phyloP scores from a whole-genome alignment of 2,888 invertebrate genomes.

The Ethmia dodecea region DNA sequence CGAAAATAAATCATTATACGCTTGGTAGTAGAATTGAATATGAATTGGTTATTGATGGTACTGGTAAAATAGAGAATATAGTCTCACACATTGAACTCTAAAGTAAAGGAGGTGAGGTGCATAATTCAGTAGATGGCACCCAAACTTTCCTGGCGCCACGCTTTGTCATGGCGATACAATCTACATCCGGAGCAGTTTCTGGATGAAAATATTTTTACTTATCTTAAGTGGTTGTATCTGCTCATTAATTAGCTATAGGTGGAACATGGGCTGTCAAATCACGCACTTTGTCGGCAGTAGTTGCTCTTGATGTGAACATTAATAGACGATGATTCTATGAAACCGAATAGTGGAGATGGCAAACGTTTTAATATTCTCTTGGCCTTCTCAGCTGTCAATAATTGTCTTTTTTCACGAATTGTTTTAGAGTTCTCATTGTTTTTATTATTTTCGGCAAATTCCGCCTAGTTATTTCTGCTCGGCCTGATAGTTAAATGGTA shows the following conservation, averaged over 20 bases:
- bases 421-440: conserved; percentile 13
- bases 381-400: conserved; percentile 22
- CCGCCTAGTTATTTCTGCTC: no score
- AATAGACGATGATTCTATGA: conserved; percentile 66
- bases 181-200: conserved; percentile 75
- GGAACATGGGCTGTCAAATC: conserved; percentile 71
- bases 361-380: conserved; percentile 16
- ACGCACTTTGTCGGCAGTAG: conserved; percentile 66
- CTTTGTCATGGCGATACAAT: conserved; percentile 75
- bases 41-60: conserved; percentile 15
- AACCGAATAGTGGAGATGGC: no score
- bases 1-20: conserved; percentile 30
- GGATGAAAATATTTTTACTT: conserved; percentile 77
- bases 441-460: no score
- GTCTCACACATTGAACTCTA: conserved; percentile 22
- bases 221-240: conserved; percentile 78
- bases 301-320: conserved; percentile 35
- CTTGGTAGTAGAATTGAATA: conserved; percentile 25
- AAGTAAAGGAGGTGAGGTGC: conserved; percentile 14
- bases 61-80: conserved; percentile 21
- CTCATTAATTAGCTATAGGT: conserved; percentile 72
- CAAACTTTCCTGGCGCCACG: conserved; percentile 63
- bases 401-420: conserved; percentile 23
- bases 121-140: conserved; percentile 15
- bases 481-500: no score